A percentile compares a stretch with the other conserved stretches of the same genome.
phyloP scores from a whole-genome alignment of 2,888 invertebrate genomes.

The Orthonevra nobilis region DNA sequence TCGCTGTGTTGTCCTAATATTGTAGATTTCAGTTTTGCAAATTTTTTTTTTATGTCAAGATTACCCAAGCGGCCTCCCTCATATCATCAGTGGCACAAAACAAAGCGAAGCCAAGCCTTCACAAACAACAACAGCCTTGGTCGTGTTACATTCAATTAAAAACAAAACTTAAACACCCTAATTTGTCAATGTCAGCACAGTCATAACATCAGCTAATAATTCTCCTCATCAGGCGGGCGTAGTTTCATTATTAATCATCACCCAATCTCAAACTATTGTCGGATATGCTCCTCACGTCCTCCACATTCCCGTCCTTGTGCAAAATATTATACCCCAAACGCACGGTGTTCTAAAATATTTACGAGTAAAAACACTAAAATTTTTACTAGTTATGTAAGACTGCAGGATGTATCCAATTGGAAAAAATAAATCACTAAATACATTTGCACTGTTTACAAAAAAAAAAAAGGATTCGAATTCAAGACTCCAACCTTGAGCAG shows the following conservation, averaged over 20 bases:
- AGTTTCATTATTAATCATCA: slow-evolving; percentile 3
- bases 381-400: slow-evolving; percentile 55
- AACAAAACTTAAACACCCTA: slow-evolving; percentile 43
- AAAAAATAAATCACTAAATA: not conserved
- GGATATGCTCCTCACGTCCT: slow-evolving; percentile 43
- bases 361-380: slow-evolving; percentile 15
- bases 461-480: not conserved
- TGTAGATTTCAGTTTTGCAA: too few species aligned
- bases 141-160: slow-evolving; percentile 32
- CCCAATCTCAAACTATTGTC: not conserved
- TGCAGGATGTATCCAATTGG: slow-evolving; percentile 32
- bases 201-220: slow-evolving; percentile 36
- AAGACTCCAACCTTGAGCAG: slow-evolving; percentile 1
- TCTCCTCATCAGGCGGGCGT: slow-evolving; percentile 58
- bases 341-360: not conserved
- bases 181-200: slow-evolving; percentile 53
- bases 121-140: not conserved
- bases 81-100: too few species aligned
- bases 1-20: too few species aligned
- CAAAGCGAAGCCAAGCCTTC: not conserved
- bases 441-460: not conserved
- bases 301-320: not conserved
- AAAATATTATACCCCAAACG: slow-evolving; percentile 1
- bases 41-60: not conserved
- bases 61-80: not conserved